Conservation (phyloP, 2,797 vertebrate species). For the Phrynocephalus forsythii region DNA sequence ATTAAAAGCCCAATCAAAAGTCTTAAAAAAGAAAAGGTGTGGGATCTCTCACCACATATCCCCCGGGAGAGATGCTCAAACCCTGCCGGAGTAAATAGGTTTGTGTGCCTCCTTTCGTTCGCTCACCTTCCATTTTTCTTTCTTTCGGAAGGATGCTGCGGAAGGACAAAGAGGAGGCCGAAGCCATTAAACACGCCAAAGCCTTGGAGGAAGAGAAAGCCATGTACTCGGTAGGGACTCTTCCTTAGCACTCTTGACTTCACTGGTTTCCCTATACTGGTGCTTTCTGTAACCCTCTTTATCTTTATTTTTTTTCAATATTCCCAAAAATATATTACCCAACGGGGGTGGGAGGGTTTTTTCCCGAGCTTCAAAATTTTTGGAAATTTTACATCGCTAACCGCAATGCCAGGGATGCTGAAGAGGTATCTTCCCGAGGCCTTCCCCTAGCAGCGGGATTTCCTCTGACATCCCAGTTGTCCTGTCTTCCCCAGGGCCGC, state of each 20-base stretch:
- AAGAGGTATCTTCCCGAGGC: no score
- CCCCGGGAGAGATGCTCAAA: no score
- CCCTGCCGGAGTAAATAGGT: neutral
- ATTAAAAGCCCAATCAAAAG: no score
- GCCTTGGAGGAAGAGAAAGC: constrained; percentile 97
- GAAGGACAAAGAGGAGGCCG: constrained; percentile 97
- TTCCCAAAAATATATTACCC: no score
- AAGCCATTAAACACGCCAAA: constrained; percentile 97
- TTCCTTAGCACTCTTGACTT: neutral
- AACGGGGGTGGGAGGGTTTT: no score
- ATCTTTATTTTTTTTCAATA: no score
- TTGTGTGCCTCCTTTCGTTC: neutral
- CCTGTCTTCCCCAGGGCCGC: constrained; percentile 82
- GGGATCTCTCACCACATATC: no score
- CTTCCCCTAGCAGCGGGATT: rapidly evolving
- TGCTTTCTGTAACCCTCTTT: neutral
- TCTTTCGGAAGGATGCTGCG: constrained; percentile 87
- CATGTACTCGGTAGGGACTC: constrained; percentile 94
- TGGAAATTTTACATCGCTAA: no score
- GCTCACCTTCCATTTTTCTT: neutral
- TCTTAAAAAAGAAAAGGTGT: no score
- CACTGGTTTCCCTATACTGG: neutral
- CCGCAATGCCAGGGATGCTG: neutral
- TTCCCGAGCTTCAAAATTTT: no score
- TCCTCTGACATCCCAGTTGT: neutral